phyloP scores from a whole-genome alignment of 2,113 vertebrate genomes.

The Engystomops pustulosus region DNA sequence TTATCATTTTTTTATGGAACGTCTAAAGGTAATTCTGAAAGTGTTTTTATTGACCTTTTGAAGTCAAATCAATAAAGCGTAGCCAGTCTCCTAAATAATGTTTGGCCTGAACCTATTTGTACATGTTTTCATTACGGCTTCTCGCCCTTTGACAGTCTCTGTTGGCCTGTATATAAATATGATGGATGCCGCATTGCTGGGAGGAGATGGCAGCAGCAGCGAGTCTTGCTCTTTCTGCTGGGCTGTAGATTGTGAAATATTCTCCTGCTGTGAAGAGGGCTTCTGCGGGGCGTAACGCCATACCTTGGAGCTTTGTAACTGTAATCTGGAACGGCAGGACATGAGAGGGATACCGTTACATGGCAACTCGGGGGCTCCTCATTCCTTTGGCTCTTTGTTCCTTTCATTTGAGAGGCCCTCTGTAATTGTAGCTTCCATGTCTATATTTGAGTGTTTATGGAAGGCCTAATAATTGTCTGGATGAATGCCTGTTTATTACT shows the following conservation, averaged over 20 bases:
- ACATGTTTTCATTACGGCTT: slow-evolving; percentile 40
- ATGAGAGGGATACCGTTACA: not conserved
- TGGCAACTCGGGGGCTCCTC: not conserved
- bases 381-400: not conserved
- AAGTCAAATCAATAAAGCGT: slow-evolving; percentile 44
- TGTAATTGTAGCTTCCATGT: slow-evolving; percentile 32
- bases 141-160: slow-evolving; percentile 34
- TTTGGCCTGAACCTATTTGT: slow-evolving; percentile 50
- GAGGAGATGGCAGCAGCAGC: slow-evolving; percentile 33
- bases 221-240: slow-evolving; percentile 13
- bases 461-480: slow-evolving; percentile 10
- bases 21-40: slow-evolving; percentile 39
- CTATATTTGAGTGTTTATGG: slow-evolving; percentile 23
- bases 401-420: not conserved
- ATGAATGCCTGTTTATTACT: slow-evolving; percentile 13
- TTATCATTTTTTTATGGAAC: slow-evolving; percentile 30
- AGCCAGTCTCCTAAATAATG: slow-evolving; percentile 33
- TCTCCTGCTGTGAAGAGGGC: slow-evolving; percentile 46
- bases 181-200: slow-evolving; percentile 45
- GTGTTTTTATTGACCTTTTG: slow-evolving; percentile 36
- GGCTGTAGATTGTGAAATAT: slow-evolving; percentile 43
- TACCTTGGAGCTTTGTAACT: slow-evolving; percentile 34
- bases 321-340: slow-evolving; percentile 47
- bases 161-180: slow-evolving; percentile 52
- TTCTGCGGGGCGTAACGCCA: slow-evolving; percentile 30